Conservation (phyloP, 2,888 invertebrate genomes). For the Nomada hirtipes region DNA sequence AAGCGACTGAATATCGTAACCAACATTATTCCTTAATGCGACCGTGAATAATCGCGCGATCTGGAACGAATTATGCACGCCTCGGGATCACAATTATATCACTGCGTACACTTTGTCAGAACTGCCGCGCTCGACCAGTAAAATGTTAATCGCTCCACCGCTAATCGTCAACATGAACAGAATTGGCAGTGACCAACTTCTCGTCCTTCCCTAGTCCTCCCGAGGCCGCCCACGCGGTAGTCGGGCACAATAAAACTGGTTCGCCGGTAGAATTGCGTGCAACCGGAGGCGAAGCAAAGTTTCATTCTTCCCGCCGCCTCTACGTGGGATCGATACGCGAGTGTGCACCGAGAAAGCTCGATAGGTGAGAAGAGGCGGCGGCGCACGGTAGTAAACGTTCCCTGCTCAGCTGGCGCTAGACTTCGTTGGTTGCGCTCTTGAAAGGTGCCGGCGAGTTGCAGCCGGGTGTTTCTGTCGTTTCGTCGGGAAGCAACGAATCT, state of each 20-base stretch:
- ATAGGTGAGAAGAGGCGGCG: conserved; percentile 19
- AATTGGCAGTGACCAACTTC: conserved; percentile 27
- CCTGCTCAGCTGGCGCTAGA: conserved; percentile 23
- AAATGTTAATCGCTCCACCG: conserved; percentile 15
- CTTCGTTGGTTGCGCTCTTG: background rate
- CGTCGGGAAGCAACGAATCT: background rate
- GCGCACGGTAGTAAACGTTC: conserved; percentile 32
- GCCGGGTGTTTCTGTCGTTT: conserved; percentile 24
- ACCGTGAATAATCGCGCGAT: background rate
- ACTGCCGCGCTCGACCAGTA: background rate
- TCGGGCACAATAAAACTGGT: background rate
- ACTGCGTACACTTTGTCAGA: background rate
- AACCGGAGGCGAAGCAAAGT: background rate
- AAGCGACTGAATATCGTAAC: background rate
- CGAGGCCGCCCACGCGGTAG: conserved; percentile 10
- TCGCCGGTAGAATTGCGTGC: background rate
- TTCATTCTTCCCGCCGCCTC: conserved; percentile 25
- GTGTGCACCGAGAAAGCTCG: background rate
- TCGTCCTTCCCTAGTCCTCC: conserved; percentile 9
- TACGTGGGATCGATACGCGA: conserved; percentile 44
- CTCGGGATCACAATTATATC: background rate
- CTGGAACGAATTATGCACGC: conserved; percentile 9
- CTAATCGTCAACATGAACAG: conserved; percentile 11
- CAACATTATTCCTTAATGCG: background rate
- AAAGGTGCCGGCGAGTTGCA: conserved; percentile 22